A percentile compares a stretch with the other conserved stretches of the same genome.
Evolutionary conservation across 2,888 invertebrate species (phyloP).

Genomic region (Embidobia sp.): DNA sequence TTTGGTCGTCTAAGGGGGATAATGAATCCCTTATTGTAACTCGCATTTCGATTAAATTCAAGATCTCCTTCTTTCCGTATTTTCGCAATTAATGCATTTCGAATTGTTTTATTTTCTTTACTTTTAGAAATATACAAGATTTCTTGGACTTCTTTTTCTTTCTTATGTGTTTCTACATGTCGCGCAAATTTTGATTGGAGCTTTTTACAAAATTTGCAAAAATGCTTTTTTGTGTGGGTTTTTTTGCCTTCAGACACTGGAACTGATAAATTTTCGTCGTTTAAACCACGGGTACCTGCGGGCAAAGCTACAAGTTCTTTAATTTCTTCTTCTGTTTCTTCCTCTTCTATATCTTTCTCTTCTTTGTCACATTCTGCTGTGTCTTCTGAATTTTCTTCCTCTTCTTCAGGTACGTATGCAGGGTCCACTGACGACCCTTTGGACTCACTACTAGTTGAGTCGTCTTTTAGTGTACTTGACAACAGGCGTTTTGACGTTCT

Average conservation of each 20-base stretch:
- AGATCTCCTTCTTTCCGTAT: not conserved
- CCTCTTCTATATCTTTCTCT: not conserved
- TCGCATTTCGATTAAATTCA: constrained; percentile 2
- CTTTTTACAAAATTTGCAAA: not conserved
- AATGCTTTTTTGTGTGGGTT: not conserved
- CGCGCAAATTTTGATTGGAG: not conserved
- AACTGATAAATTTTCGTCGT: not conserved
- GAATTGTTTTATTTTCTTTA: too few species aligned
- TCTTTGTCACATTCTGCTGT: too few species aligned
- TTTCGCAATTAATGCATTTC: not conserved
- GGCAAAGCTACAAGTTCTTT: too few species aligned
- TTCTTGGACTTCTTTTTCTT: too few species aligned
- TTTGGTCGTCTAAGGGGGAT: not conserved
- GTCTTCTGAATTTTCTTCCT: not conserved
- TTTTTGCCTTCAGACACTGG: not conserved
- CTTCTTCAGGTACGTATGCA: too few species aligned
- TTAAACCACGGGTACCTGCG: not conserved
- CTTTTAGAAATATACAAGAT: too few species aligned
- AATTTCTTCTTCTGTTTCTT: too few species aligned
- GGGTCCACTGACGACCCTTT: too few species aligned
- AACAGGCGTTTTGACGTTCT: too few species aligned
- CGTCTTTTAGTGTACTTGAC: too few species aligned
- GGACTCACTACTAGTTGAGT: too few species aligned
- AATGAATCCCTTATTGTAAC: constrained; percentile 2
- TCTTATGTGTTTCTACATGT: too few species aligned